Evolutionary conservation across 2,888 invertebrate genomes (phyloP).

Genomic region (Agrochola lychnidis): DNA sequence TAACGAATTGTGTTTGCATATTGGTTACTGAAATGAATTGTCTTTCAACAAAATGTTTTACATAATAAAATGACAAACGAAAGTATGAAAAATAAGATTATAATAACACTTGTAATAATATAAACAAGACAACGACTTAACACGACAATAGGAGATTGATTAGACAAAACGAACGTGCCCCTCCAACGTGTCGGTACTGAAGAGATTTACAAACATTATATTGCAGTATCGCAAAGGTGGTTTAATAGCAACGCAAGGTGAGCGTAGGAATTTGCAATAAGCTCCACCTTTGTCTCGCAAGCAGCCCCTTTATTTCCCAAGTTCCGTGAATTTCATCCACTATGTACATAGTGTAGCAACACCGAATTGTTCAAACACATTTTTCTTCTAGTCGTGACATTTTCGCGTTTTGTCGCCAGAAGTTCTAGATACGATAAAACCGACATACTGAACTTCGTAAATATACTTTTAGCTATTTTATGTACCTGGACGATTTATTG

Average conservation of each 20-base stretch:
- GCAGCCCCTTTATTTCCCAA: conserved; percentile 83
- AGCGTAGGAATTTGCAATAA: conserved; percentile 89
- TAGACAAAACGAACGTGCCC: conserved; percentile 51
- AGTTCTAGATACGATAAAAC: conserved; percentile 62
- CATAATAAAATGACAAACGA: background rate
- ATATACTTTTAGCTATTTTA: conserved; percentile 49
- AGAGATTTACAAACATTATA: conserved; percentile 73
- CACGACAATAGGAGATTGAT: conserved; percentile 55
- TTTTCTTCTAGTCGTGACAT: conserved; percentile 75
- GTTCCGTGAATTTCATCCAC: conserved; percentile 86
- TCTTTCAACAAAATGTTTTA: background rate
- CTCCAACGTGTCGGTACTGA: conserved; percentile 37
- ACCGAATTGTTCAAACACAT: conserved; percentile 76
- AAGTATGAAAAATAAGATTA: background rate
- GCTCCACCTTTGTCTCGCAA: conserved; percentile 85
- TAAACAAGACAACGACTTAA: conserved; percentile 25
- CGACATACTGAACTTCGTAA: conserved; percentile 56
- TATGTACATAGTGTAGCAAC: conserved; percentile 76
- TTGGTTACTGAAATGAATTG: background rate
- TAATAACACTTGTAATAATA: background rate
- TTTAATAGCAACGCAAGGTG: conserved; percentile 85
- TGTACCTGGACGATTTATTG: conserved; percentile 49
- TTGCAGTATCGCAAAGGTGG: conserved; percentile 78
- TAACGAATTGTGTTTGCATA: background rate
- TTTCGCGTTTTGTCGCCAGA: conserved; percentile 68